Base-by-base conservation (phyloP, 2,888 invertebrate genomes). In the Thyatira batis region DNA sequence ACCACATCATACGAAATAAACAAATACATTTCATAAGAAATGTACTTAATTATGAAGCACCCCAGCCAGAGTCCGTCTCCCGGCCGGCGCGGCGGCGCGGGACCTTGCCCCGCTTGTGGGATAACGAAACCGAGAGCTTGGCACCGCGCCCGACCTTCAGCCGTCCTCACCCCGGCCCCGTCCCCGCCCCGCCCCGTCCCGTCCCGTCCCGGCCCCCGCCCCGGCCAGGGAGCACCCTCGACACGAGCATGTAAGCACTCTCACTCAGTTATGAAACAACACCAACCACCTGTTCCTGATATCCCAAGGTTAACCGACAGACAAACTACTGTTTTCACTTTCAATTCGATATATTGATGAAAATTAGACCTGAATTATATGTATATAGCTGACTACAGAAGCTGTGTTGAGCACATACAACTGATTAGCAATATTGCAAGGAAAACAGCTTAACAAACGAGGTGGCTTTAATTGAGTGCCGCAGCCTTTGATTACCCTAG, bases 181-280 rank as follows among this genome's bases (percentile, higher is more conserved):
- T 53, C 53, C 49, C 39, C 55, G 13, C 45, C 39, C 49, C 2
- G 27, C 6, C 27, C 17, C 54, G 20, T 55, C 25, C 60, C 45
- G 44, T 54, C 53, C 17, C 64, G 50, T 54, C 46, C 17, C 58
- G 50, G 58, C 53, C 53, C 49, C 39, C 55, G 13, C 45, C 39
- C 49, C 2, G 27, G 1, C 27, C 27, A n/a, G n/a, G n/a, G 9
- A 30, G n/a, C 30, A 10, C 25, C 57, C 52, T 50, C 50, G 25
- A 39, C 43, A 33, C 46, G 46, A 25, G 30, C 39, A n/a, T 33
- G 48, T 50, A 48, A 3, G 8, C 44, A 11, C 28, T 2, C 13
- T n/a, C 13, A n/a, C 13, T n/a, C n/a, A n/a, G n/a, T n/a, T n/a
- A n/a, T n/a, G n/a, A n/a, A n/a, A n/a, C n/a, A n/a, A n/a, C n/a